Evolutionary conservation across 1,140 invertebrate genomes (phyloP).

Genomic region (Radopholus similis): DNA sequence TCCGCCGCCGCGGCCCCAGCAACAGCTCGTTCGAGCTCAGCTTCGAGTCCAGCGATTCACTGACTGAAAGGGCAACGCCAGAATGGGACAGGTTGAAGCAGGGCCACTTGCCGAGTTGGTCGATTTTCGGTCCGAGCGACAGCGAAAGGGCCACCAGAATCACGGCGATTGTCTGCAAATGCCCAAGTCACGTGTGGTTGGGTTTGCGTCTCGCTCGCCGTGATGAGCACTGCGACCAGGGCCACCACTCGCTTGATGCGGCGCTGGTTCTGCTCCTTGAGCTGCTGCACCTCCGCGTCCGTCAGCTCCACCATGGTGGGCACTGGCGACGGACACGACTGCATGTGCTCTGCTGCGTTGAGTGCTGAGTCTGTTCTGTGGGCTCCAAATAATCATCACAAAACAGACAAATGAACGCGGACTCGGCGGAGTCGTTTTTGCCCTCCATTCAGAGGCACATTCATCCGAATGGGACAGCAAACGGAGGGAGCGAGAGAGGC

Average conservation of each 20-base stretch:
- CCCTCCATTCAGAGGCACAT: too few relatives aligned
- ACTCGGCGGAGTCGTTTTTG: too few relatives aligned
- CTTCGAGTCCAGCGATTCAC: constrained; percentile 43
- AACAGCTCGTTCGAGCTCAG: constrained; percentile 43
- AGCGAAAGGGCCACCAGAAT: constrained; percentile 44
- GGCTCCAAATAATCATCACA: too few relatives aligned
- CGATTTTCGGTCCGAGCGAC: constrained; percentile 50
- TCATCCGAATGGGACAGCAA: too few relatives aligned
- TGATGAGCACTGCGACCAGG: background rate
- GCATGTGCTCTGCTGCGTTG: background rate
- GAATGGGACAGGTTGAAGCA: constrained; percentile 16
- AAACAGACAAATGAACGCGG: too few relatives aligned
- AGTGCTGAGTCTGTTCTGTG: background rate
- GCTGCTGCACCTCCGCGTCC: constrained; percentile 42
- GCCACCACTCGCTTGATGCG: constrained; percentile 39
- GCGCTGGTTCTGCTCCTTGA: constrained; percentile 49
- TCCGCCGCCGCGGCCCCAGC: constrained; percentile 35
- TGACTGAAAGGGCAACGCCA: constrained; percentile 33
- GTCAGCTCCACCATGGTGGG: constrained; percentile 44
- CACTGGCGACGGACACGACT: background rate
- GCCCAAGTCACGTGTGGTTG: background rate
- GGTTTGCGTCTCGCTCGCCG: background rate
- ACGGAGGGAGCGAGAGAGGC: too few relatives aligned
- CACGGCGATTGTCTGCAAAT: constrained; percentile 4
- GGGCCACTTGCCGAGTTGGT: constrained; percentile 41